phyloP scores from a whole-genome alignment of 2,113 vertebrate species.

The Thunnus maccoyii region DNA sequence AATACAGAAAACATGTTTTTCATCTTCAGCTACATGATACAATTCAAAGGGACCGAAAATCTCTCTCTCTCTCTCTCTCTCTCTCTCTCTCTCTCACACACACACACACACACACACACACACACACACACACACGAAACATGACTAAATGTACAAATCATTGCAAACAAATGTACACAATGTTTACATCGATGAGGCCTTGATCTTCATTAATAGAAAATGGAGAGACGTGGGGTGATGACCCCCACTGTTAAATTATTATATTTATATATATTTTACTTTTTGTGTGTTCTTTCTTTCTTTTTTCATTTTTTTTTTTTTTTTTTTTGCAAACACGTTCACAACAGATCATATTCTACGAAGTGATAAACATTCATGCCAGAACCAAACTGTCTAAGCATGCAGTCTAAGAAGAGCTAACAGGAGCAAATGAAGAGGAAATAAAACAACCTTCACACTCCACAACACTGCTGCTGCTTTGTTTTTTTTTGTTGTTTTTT shows the following conservation, averaged over 20 bases:
- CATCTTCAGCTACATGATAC: conserved; percentile 17
- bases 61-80: background rate
- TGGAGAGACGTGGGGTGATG: conserved; percentile 22
- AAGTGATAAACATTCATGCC: conserved; percentile 79
- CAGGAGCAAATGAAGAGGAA: conserved; percentile 70
- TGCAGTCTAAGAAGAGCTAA: conserved; percentile 74
- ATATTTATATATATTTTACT: conserved; percentile 35
- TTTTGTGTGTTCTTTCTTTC: conserved; percentile 22
- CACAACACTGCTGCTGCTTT: conserved; percentile 5
- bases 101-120: background rate
- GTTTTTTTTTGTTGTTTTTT: background rate
- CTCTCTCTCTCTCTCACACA: background rate
- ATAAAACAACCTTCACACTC: conserved; percentile 5
- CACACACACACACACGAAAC: background rate
- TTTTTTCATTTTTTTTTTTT: conserved; percentile 2
- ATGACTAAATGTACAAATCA: conserved; percentile 20
- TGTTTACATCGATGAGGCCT: background rate
- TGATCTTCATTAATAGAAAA: conserved; percentile 64
- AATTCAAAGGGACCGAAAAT: conserved; percentile 3
- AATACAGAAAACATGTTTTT: conserved; percentile 19
- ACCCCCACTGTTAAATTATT: conserved; percentile 23
- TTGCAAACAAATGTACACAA: background rate
- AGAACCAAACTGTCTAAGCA: conserved; percentile 75
- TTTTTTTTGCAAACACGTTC: conserved; percentile 74
- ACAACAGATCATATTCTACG: conserved; percentile 76